phyloP scores from a whole-genome alignment of 2,113 vertebrate species.

The Hyaena hyaena region DNA sequence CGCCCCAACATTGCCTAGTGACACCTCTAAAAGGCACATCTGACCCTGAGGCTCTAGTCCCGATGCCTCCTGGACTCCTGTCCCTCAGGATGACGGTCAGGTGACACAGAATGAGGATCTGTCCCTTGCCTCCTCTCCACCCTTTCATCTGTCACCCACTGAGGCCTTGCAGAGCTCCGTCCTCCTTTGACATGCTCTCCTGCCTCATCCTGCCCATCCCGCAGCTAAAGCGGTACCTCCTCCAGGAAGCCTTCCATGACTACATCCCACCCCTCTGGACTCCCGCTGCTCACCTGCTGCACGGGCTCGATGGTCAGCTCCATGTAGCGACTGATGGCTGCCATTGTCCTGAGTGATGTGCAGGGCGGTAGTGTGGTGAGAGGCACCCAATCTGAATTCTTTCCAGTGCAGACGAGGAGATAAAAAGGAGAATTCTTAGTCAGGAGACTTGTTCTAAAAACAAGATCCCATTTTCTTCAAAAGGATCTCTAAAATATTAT shows the following conservation, averaged over 20 bases:
- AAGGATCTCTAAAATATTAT: background rate
- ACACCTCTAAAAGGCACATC: background rate
- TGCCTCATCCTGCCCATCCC: background rate
- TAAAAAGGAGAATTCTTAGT: conserved; percentile 3
- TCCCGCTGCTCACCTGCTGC: conserved; percentile 82
- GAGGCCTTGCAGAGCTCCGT: background rate
- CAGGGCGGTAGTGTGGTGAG: conserved; percentile 72
- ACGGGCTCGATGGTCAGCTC: conserved; percentile 86
- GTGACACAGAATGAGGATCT: background rate
- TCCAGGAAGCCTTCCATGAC: conserved; percentile 25
- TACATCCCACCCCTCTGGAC: background rate
- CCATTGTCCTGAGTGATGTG: conserved; percentile 72
- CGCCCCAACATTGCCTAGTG: background rate
- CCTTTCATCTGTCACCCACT: background rate
- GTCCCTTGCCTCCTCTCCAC: background rate
- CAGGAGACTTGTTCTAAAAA: background rate
- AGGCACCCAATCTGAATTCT: conserved; percentile 68
- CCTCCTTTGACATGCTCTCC: background rate
- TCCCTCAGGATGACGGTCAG: background rate
- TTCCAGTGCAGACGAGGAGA: background rate
- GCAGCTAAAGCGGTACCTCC: background rate
- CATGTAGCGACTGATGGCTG: conserved; percentile 86
- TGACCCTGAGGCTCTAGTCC: background rate
- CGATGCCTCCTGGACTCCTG: background rate
- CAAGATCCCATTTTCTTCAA: background rate